phyloP scores from a whole-genome alignment of 2,888 invertebrate genomes.

The Lithophane socia region DNA sequence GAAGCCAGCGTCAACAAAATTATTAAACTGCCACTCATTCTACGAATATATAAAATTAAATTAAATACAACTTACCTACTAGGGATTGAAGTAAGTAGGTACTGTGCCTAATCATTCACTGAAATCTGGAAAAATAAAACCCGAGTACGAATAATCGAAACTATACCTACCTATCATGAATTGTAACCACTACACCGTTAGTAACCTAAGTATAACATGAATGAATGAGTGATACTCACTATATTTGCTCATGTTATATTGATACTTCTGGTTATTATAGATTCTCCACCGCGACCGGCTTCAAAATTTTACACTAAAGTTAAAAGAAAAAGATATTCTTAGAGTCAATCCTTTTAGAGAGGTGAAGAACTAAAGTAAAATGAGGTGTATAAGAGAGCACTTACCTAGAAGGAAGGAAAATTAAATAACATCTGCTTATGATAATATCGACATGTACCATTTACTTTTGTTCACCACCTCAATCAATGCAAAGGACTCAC shows the following conservation, averaged over 20 bases:
- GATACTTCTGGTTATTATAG: slow-evolving; percentile 67
- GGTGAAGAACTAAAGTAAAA: slow-evolving; percentile 66
- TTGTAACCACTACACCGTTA: slow-evolving; percentile 6
- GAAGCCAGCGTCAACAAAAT: slow-evolving; percentile 76
- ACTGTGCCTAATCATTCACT: slow-evolving; percentile 31
- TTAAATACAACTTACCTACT: slow-evolving; percentile 68
- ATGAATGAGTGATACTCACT: slow-evolving; percentile 79
- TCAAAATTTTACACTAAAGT: slow-evolving; percentile 81
- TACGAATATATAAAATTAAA: slow-evolving; percentile 58
- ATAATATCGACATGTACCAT: slow-evolving; percentile 11
- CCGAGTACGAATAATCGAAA: slow-evolving; percentile 23
- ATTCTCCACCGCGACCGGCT: slow-evolving; percentile 76
- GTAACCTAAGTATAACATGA: slow-evolving; percentile 53
- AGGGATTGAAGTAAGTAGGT: slow-evolving; percentile 35
- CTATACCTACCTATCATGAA: slow-evolving; percentile 23
- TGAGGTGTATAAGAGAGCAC: slow-evolving; percentile 7
- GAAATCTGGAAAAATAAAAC: slow-evolving; percentile 17
- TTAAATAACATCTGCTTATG: slow-evolving; percentile 9
- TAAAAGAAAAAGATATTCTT: slow-evolving; percentile 78
- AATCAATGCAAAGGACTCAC: slow-evolving; percentile 71
- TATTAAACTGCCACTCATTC: slow-evolving; percentile 76
- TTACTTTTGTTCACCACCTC: slow-evolving; percentile 67
- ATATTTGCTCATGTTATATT: slow-evolving; percentile 73
- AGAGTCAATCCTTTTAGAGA: slow-evolving; percentile 61
- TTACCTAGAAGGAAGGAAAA: slow-evolving; percentile 17